Percentiles rank a stretch among this genome's conserved stretches.
phyloP scores from a whole-genome alignment of 2,888 invertebrate genomes.

The Tipula vernalis region DNA sequence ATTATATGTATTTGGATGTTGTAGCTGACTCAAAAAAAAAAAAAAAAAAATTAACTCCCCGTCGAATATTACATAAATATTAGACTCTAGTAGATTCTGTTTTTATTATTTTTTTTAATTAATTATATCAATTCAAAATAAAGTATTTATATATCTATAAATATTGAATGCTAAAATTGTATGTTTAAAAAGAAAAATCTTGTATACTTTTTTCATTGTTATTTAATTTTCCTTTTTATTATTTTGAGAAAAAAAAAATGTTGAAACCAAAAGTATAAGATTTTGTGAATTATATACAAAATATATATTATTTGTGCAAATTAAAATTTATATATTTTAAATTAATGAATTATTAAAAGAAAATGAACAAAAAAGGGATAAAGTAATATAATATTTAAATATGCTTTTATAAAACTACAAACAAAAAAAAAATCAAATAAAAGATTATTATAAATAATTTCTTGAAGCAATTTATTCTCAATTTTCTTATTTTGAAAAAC shows the following conservation, averaged over 20 bases:
- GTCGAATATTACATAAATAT: neutral
- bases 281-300: neutral
- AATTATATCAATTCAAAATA: neutral
- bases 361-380: neutral
- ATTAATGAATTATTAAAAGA: neutral
- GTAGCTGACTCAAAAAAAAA: neutral
- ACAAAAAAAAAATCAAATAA: neutral
- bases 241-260: neutral
- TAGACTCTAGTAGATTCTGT: neutral
- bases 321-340: neutral
- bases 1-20: neutral
- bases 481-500: neutral
- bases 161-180: neutral
- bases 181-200: neutral
- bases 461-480: neutral
- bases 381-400: neutral
- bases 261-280: neutral
- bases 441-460: neutral
- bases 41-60: neutral
- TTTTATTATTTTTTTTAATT: neutral
- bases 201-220: neutral
- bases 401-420: slow-evolving; percentile 4
- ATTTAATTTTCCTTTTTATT: neutral
- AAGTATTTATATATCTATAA: neutral
- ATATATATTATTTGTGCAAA: neutral